These are phyloP conservation scores for Probaryconus sp. DNA, from an alignment of 1,140 invertebrate genomes.

Conservation along the genomic window DNA sequence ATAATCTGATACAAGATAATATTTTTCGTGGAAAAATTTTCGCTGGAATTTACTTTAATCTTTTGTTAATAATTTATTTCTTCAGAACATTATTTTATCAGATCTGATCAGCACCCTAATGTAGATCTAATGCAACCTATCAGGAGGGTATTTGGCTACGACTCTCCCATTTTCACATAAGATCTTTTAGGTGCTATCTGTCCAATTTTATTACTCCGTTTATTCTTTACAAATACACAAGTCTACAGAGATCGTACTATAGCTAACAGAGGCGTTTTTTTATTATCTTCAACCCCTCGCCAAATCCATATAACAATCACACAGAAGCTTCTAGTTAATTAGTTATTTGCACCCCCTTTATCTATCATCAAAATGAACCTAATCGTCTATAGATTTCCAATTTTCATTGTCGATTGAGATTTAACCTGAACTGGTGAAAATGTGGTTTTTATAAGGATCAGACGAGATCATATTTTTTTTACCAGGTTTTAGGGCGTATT, in stretches of 20 bases:
- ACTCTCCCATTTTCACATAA: neutral
- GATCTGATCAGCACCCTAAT: no score
- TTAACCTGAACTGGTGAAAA: no score
- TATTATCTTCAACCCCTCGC: slow-evolving; percentile 5
- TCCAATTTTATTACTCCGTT: slow-evolving; percentile 1
- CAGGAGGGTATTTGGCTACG: no score
- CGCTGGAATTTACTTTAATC: no score
- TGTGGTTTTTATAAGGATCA: no score
- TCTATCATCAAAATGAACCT: slow-evolving; percentile 4
- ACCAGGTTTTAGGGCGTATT: no score
- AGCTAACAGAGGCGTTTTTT: slow-evolving; percentile 1
- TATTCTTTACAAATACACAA: slow-evolving; percentile 18
- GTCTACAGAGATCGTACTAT: neutral
- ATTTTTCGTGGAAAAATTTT: no score
- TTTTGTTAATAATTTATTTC: no score
- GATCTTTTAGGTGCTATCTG: neutral
- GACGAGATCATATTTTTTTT: no score
- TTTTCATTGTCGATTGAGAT: neutral
- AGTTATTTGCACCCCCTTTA: slow-evolving; percentile 8
- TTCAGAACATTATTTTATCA: no score
- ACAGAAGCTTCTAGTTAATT: slow-evolving; percentile 12
- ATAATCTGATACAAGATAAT: no score
- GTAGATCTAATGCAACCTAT: no score
- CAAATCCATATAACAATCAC: neutral
- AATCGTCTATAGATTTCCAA: slow-evolving; percentile 12